phyloP scores from a whole-genome alignment of 2,888 invertebrate genomes.

The Gryllus longicercus region DNA sequence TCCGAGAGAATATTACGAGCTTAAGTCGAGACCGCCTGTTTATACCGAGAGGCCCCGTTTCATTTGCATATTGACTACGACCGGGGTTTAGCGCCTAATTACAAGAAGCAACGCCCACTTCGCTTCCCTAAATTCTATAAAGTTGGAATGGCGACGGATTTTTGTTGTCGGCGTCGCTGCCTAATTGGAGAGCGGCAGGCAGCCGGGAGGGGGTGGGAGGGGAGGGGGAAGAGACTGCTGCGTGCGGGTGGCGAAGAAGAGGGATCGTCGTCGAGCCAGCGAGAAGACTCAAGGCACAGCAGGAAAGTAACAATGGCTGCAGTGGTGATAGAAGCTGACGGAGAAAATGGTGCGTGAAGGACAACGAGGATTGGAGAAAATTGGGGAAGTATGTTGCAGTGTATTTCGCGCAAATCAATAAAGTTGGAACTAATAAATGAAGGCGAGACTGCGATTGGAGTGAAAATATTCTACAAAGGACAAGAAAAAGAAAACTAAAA shows the following conservation, averaged over 20 bases:
- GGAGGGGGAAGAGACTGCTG: neutral
- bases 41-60: slow-evolving; percentile 6
- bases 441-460: too few relatives aligned
- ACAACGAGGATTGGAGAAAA: too few relatives aligned
- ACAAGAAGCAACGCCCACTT: slow-evolving; percentile 9
- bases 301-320: too few relatives aligned
- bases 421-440: too few relatives aligned
- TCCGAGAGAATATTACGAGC: slow-evolving; percentile 9
- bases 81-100: slow-evolving; percentile 9
- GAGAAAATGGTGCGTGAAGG: too few relatives aligned
- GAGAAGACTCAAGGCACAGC: too few relatives aligned
- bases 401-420: too few relatives aligned
- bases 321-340: too few relatives aligned
- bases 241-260: neutral
- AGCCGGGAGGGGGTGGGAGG: neutral
- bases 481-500: too few relatives aligned
- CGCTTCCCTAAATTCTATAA: slow-evolving; percentile 17
- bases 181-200: neutral
- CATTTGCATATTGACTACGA: slow-evolving; percentile 17
- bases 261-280: too few relatives aligned
- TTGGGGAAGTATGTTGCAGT: too few relatives aligned
- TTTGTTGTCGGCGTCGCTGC: slow-evolving; percentile 5
- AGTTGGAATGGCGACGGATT: slow-evolving; percentile 8
- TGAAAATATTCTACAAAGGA: too few relatives aligned
- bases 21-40: slow-evolving; percentile 8